Evolutionary conservation across 1,140 invertebrate species (phyloP), one percentile per base, ranked within the genome.

Genomic region (Drosophila miranda): DNA sequence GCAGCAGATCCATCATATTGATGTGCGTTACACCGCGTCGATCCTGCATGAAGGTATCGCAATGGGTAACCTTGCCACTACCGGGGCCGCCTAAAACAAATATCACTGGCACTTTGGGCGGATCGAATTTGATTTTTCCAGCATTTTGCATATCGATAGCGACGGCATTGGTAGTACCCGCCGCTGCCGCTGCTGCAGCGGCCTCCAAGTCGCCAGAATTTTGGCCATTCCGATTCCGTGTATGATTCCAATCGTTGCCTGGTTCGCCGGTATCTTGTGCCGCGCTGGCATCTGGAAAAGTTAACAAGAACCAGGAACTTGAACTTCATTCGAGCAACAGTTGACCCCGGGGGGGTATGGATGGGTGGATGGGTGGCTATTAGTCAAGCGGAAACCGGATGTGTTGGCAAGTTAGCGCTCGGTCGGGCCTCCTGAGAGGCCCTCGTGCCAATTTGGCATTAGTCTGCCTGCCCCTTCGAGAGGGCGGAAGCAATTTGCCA

Each of bases 31-130:
- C 93, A 6, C 95, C 96, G 50, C 94, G 94, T 73, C 95, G 94
- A 91, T 97, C 96, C 92, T 96, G 95, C 93, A 96, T 96, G 56
- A 97, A 92, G 81, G 95, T 96, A 90, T 98, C 96, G 91, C 96
- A 97, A 92, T 98, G 96, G 82, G 96, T 97, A 93, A 97, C 96
- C 94, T 98, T 98, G 44, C 96, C 96, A 89, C 96, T 97, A 74
- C 96, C 96, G 50, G 96, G 96, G 59, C 96, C 96, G 75, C 96
- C 96, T 77, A 97, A 93, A 66, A 97, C 94, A 91, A 97, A 97
- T 92, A 97, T 96, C 82, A 97, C 96, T 48, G 96, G 96, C 75
- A 96, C 95, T 83, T 93, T 95, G 19, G 96, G 96, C 54, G 95
- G 92, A 91, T 96, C 95, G 90, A 96, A 96, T 92, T 96, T 95